Conservation (phyloP, 1,140 invertebrate genomes). For the Globodera rostochiensis region DNA sequence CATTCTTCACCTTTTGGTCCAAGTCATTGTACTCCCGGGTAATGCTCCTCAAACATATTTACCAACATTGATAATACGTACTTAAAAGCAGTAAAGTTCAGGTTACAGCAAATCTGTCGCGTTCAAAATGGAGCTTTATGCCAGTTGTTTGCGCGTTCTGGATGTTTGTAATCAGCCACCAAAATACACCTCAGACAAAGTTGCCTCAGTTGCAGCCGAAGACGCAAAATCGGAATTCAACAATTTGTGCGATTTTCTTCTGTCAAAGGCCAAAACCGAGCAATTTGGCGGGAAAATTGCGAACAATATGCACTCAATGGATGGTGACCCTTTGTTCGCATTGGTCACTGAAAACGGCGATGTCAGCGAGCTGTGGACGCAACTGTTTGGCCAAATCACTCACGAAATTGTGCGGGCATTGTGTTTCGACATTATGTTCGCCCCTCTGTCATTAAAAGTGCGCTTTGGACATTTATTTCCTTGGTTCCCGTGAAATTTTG, state of each 20-base stretch:
- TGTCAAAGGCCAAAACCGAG: slow-evolving; percentile 7
- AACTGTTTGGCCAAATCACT: slow-evolving; percentile 29
- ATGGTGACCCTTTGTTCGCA: slow-evolving; percentile 3
- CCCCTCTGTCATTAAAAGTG: slow-evolving; percentile 39
- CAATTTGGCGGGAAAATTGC: neutral
- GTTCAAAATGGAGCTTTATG: slow-evolving; percentile 41
- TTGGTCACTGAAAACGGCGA: slow-evolving; percentile 22
- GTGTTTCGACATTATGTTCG: slow-evolving; percentile 41
- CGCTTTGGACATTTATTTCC: too few species aligned
- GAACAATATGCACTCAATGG: neutral
- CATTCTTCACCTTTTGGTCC: slow-evolving; percentile 32
- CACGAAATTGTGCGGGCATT: slow-evolving; percentile 34
- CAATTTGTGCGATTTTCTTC: slow-evolving; percentile 9
- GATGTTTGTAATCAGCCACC: slow-evolving; percentile 30
- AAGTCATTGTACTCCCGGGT: slow-evolving; percentile 37
- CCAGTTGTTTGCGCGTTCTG: slow-evolving; percentile 35
- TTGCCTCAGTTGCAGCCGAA: neutral
- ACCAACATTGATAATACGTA: neutral
- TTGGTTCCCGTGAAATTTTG: too few species aligned
- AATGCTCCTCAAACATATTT: neutral
- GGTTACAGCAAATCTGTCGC: slow-evolving; percentile 39
- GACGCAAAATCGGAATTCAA: neutral
- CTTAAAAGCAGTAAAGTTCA: neutral
- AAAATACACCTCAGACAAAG: slow-evolving; percentile 2
- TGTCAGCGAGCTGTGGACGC: slow-evolving; percentile 24